Base-by-base conservation (phyloP, 2,797 vertebrate species). In the Mionectes olivaceus region DNA sequence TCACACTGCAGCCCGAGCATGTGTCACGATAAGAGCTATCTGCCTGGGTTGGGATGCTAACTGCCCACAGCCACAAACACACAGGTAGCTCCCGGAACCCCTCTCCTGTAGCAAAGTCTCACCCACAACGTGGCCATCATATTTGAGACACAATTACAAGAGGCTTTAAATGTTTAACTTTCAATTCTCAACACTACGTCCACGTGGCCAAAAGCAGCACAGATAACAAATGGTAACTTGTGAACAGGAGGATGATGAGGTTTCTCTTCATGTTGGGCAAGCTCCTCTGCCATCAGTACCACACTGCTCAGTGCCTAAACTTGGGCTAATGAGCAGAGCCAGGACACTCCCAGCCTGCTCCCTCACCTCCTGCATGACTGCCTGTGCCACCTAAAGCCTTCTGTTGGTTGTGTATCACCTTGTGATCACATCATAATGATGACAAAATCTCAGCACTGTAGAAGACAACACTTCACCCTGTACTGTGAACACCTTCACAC, bases 71-170 rank as follows among this genome's bases (percentile, higher is more conserved):
- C 46, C 67, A 43, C 49, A 33, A 52, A 44, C 16, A 56, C 80
- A 77, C 7, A 25, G 37, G 44, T 35, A 68, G 39, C 32, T 90
- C 47, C 37, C 68, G 61, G 41, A 84, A 67, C 30, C 32, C 37
- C 25, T 27, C 43, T 55, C 43, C 7, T 49, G n/a, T 52, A 80
- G 55, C 43, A 60, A 77, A 73, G 57, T 61, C 63, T 76, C 24
- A 33, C 63, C 67, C 39, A 33, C 15, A 25, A 32, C 1, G 8
- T 30, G 30, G 68, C 21, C 37, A 43, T 60, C 10, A 5, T 44
- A 63, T 43, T 88, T 93, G 47, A 93, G 59, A n/a, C 12, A 60
- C 33, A 75, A 49, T 53, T 71, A 67, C 76, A 75, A 82, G 30
- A 67, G 30, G 18, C 39, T 37, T 88, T 68, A 60, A 65, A 55